Evolutionary conservation across 2,113 vertebrate genomes (phyloP).

Genomic region (Seriola rivoliana): DNA sequence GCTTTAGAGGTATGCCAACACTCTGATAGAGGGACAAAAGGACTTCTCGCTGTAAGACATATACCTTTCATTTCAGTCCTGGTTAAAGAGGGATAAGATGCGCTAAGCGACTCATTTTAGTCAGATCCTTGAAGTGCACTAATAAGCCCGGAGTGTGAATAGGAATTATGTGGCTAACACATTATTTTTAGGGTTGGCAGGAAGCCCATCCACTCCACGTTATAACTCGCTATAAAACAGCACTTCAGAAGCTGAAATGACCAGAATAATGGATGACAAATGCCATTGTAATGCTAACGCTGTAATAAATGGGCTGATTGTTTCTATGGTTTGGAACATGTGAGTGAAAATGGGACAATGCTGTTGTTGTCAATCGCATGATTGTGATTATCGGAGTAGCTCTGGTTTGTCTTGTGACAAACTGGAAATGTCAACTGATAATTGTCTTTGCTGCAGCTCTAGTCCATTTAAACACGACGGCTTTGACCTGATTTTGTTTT

Average conservation of each 20-base stretch:
- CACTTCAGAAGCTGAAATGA: constrained; percentile 15
- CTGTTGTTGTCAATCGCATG: constrained; percentile 30
- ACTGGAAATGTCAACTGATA: constrained; percentile 17
- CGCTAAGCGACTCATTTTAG: constrained; percentile 30
- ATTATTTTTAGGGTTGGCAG: constrained; percentile 41
- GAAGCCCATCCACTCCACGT: constrained; percentile 10
- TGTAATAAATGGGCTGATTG: constrained; percentile 19
- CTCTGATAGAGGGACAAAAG: not conserved
- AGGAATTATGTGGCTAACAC: constrained; percentile 45
- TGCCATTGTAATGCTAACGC: constrained; percentile 12
- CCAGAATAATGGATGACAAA: constrained; percentile 40
- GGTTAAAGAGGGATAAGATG: constrained; percentile 36
- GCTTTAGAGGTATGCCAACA: not conserved
- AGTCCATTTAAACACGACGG: not conserved
- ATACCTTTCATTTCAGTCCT: not conserved
- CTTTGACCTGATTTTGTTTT: not conserved
- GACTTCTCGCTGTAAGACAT: constrained; percentile 1
- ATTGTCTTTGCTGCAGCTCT: not conserved
- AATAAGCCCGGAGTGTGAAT: constrained; percentile 42
- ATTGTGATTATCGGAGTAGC: not conserved
- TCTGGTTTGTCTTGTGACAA: constrained; percentile 27
- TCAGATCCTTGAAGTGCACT: constrained; percentile 43
- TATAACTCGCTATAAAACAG: constrained; percentile 14
- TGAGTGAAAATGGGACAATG: constrained; percentile 21
- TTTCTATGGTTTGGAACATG: constrained; percentile 20